A percentile compares a stretch with the other conserved stretches of the same genome.
These are phyloP conservation scores for Morpho achilles DNA, from an alignment of 2,888 invertebrate genomes.

Conservation along the genomic window DNA sequence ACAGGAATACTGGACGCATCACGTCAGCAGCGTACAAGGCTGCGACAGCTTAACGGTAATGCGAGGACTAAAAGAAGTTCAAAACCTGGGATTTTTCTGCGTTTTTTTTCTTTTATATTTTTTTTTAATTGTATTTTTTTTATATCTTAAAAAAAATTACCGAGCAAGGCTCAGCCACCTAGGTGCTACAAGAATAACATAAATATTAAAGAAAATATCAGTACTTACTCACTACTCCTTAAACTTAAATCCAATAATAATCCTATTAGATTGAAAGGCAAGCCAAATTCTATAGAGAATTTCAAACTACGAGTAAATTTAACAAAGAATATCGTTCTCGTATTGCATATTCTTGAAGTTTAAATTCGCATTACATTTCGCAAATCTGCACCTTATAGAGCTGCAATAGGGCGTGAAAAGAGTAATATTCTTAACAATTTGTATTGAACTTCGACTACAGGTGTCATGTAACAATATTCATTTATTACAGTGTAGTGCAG, in stretches of 20 bases:
- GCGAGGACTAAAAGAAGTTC: no score
- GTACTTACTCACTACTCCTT: no score
- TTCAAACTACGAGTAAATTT: conserved; percentile 12
- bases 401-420: conserved; percentile 9
- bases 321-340: conserved; percentile 24
- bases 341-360: conserved; percentile 16
- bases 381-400: conserved; percentile 9
- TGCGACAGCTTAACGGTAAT: no score
- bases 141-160: no score
- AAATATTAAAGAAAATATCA: no score
- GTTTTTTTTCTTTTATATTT: no score
- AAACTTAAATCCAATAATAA: neutral
- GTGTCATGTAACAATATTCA: conserved; percentile 31
- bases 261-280: neutral
- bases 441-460: conserved; percentile 30
- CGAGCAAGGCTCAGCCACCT: no score
- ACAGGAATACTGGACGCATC: no score
- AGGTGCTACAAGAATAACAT: no score
- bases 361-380: conserved; percentile 14
- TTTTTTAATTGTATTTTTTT: no score
- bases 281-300: conserved; percentile 3
- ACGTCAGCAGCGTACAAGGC: no score
- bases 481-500: neutral
- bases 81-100: no score
- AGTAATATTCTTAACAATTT: conserved; percentile 2